Percentiles rank a stretch among this genome's conserved stretches.
Evolutionary conservation across 2,797 vertebrate genomes (phyloP).

Genomic region (Chaetophractus vellerosus): DNA sequence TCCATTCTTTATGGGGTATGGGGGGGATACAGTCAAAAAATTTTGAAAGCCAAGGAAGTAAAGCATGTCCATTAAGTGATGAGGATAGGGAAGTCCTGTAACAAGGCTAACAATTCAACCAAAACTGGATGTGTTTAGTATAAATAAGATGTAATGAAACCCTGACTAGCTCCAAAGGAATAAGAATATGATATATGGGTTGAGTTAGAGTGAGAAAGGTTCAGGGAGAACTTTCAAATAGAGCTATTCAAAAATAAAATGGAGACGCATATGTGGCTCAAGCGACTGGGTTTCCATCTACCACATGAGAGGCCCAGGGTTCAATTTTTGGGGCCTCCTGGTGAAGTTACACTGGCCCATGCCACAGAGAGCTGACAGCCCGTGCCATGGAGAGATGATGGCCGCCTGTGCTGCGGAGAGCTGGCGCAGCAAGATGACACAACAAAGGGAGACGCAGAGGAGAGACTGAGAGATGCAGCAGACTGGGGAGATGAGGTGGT

Average conservation of each 20-base stretch:
- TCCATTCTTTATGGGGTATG: slow-evolving; percentile 2
- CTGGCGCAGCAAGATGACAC: too few species aligned
- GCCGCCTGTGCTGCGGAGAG: too few species aligned
- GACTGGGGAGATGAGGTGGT: too few species aligned
- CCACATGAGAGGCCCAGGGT: too few species aligned
- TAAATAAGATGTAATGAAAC: background rate
- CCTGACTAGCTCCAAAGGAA: background rate
- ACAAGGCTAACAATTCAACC: slow-evolving; percentile 50
- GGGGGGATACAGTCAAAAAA: slow-evolving; percentile 22
- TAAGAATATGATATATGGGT: background rate
- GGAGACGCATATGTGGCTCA: too few species aligned
- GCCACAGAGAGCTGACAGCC: too few species aligned
- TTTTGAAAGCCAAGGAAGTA: slow-evolving; percentile 31
- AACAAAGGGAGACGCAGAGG: too few species aligned
- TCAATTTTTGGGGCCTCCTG: too few species aligned
- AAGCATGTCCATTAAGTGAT: background rate
- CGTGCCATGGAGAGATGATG: too few species aligned
- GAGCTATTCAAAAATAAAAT: slow-evolving; percentile 40
- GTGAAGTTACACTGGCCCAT: too few species aligned
- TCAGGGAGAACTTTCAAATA: slow-evolving; percentile 55
- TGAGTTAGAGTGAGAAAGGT: background rate
- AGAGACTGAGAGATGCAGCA: too few species aligned
- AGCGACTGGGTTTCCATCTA: too few species aligned
- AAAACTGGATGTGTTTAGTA: background rate
- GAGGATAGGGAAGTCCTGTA: background rate